Evolutionary conservation across 2,113 vertebrate species (phyloP), one percentile per base, ranked within the genome.

Genomic region (Salvator merianae): DNA sequence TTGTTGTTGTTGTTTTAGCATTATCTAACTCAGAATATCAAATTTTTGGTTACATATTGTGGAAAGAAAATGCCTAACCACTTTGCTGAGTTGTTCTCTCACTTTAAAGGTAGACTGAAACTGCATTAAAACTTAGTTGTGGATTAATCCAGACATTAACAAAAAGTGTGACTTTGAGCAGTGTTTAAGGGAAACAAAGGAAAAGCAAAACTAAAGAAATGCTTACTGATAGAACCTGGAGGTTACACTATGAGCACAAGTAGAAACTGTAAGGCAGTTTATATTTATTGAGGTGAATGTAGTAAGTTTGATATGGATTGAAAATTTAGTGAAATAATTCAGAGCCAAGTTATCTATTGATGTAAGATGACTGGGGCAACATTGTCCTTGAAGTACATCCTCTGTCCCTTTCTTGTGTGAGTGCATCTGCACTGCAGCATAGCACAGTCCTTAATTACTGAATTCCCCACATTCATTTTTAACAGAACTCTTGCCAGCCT

Each of bases 381-480:
- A 6, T 3, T 85, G 74, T 50, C n/a, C 69, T 68, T 72, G 7
- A 13, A 63, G 79, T 59, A 66, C 26, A 20, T 78, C 18, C 22
- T 22, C 50, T 9, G 2, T 1, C 1, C 8, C 77, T 22, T 13
- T 20, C 13, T 10, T 18, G 7, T 10, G 66, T 7, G 68, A 36
- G 68, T 7, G 32, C 5, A 1, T 0, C 38, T 84, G 32, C 38
- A 65, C 59, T 47, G 68, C 53, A 79, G 40, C 36, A 22, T 34
- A 20, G 66, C 77, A 12, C 20, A 38, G 16, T 73, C 55, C 81
- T 50, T 84, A 80, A 71, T 66, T 80, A 82, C 26, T 79, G 70
- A 30, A 65, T 72, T 73, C 38, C 68, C 38, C 6, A 22, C 55
- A 43, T 72, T 10, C 53, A 50, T 34, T 2, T 78, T 71, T 86